phyloP scores from a whole-genome alignment of 2,888 invertebrate species.

The Stenodema calcarata region DNA sequence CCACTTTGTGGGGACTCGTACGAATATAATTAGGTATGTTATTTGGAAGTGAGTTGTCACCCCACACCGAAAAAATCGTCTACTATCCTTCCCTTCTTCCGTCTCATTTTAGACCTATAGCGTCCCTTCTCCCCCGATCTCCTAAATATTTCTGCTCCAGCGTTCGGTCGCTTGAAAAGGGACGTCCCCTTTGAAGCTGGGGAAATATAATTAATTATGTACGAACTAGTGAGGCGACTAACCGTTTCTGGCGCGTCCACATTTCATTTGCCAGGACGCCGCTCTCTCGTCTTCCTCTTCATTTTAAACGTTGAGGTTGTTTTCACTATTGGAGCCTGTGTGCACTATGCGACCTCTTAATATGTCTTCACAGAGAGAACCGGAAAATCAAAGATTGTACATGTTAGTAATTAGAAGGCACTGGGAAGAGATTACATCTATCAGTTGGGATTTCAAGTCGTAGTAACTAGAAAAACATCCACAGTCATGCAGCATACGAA shows the following conservation, averaged over 20 bases:
- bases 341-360: too few relatives aligned
- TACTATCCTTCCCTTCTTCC: not conserved
- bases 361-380: too few relatives aligned
- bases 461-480: too few relatives aligned
- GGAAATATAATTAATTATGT: constrained; percentile 37
- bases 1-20: too few relatives aligned
- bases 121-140: not conserved
- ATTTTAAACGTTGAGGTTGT: too few relatives aligned
- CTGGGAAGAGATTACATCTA: too few relatives aligned
- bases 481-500: too few relatives aligned
- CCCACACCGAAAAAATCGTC: not conserved
- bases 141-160: not conserved
- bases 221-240: constrained; percentile 37
- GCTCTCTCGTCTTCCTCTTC: not conserved
- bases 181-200: not conserved
- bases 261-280: not conserved
- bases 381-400: too few relatives aligned
- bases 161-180: not conserved
- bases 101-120: not conserved
- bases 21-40: too few relatives aligned
- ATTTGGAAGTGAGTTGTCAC: not conserved
- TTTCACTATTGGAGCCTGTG: too few relatives aligned
- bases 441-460: too few relatives aligned
- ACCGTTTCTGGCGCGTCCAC: constrained; percentile 12
- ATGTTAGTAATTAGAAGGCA: too few relatives aligned